A percentile compares a stretch with the other conserved stretches of the same genome.
These are phyloP conservation scores for Ambastaia sidthimunki DNA, from an alignment of 2,797 vertebrate genomes.

Conservation along the genomic window DNA sequence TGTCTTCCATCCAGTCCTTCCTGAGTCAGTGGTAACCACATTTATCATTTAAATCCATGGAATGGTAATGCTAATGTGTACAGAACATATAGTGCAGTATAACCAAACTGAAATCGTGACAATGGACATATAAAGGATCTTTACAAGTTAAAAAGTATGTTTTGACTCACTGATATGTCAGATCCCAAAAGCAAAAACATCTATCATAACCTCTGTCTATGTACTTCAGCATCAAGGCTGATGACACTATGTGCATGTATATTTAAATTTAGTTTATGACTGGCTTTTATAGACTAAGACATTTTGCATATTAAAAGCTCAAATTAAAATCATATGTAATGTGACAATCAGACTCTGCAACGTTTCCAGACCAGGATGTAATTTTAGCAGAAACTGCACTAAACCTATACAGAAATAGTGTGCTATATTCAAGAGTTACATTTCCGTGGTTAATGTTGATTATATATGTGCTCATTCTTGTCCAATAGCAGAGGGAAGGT, in stretches of 20 bases:
- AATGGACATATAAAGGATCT: not conserved
- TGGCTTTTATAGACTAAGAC: slow-evolving; percentile 12
- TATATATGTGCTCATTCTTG: slow-evolving; percentile 71
- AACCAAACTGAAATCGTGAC: not conserved
- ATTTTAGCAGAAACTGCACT: slow-evolving; percentile 57
- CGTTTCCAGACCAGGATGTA: slow-evolving; percentile 46
- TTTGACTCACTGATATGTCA: not conserved
- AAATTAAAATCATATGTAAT: slow-evolving; percentile 23
- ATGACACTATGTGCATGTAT: not conserved
- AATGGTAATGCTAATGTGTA: not conserved
- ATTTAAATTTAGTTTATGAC: not conserved
- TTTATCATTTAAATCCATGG: not conserved
- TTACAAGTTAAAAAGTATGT: not conserved
- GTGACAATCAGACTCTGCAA: slow-evolving; percentile 15
- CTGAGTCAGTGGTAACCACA: slow-evolving; percentile 37
- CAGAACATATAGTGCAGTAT: not conserved
- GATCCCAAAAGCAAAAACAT: not conserved
- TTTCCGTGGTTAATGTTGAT: slow-evolving; percentile 67
- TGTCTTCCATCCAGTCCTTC: slow-evolving; percentile 62
- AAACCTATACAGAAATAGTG: slow-evolving; percentile 55
- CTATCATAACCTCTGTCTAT: not conserved
- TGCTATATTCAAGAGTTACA: slow-evolving; percentile 70
- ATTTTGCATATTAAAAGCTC: slow-evolving; percentile 24
- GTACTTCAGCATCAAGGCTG: not conserved
- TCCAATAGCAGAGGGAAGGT: slow-evolving; percentile 58